Percentiles rank a stretch among this genome's conserved stretches.
phyloP scores from a whole-genome alignment of 1,140 invertebrate genomes.

The Armadillidium nasatum region DNA sequence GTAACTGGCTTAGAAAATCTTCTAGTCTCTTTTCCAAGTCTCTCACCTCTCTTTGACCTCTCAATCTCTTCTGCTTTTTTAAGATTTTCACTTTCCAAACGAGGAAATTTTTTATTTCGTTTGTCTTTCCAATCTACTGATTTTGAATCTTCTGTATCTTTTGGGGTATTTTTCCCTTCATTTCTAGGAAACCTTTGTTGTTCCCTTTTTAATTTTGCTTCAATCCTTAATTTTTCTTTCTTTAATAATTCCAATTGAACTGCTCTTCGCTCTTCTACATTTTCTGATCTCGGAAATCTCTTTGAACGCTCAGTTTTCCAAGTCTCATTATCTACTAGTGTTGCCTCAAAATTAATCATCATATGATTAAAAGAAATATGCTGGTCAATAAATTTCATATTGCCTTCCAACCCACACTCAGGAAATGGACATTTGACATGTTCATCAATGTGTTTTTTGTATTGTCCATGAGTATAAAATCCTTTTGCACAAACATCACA shows the following conservation, averaged over 20 bases:
- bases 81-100: conserved; percentile 26
- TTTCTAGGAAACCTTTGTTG: neutral
- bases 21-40: neutral
- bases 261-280: conserved; percentile 31
- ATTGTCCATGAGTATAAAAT: neutral
- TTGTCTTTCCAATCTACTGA: conserved; percentile 33
- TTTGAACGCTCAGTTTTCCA: conserved; percentile 37
- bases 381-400: conserved; percentile 3
- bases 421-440: conserved; percentile 12
- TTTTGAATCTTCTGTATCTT: neutral
- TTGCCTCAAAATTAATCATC: conserved; percentile 32
- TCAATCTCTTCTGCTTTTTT: conserved; percentile 32
- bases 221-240: neutral
- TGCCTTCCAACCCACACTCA: neutral
- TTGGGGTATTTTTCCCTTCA: neutral
- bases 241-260: conserved; percentile 23
- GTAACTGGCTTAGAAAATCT: neutral
- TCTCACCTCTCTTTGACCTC: neutral
- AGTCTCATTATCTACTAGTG: conserved; percentile 32
- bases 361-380: conserved; percentile 1
- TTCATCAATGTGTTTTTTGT: conserved; percentile 4
- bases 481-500: neutral
- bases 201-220: neutral
- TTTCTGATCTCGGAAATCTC: conserved; percentile 27
- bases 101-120: conserved; percentile 32